These are phyloP conservation scores for Macrosteles quadrilineatus DNA, from an alignment of 1,140 invertebrate genomes.

Conservation along the genomic window DNA sequence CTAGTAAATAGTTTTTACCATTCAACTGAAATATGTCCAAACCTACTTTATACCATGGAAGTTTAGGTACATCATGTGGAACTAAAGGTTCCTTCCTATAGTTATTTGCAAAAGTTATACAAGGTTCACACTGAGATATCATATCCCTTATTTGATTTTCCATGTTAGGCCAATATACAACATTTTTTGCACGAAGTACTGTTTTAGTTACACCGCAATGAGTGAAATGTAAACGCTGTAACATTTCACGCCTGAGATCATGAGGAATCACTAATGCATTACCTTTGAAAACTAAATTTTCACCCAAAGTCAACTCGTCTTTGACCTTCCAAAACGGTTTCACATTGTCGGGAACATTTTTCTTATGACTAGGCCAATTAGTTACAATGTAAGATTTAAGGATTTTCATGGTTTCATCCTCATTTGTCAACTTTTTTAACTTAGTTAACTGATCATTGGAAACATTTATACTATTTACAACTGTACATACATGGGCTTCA, in stretches of 20 bases:
- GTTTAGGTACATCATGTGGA: slow-evolving; percentile 43
- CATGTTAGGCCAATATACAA: slow-evolving; percentile 32
- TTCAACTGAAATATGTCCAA: slow-evolving; percentile 46
- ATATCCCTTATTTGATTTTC: slow-evolving; percentile 10
- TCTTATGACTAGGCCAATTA: neutral
- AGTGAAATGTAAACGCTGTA: neutral
- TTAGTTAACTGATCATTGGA: neutral
- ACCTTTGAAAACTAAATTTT: neutral
- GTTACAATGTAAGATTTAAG: neutral
- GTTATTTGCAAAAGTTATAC: slow-evolving; percentile 28
- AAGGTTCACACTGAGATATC: slow-evolving; percentile 23
- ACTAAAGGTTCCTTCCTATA: slow-evolving; percentile 46
- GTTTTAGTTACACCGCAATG: slow-evolving; percentile 3
- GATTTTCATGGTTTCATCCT: no score
- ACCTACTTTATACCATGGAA: slow-evolving; percentile 46
- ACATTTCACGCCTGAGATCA: neutral
- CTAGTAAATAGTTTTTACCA: slow-evolving; percentile 45
- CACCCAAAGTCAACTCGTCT: neutral
- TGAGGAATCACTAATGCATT: neutral
- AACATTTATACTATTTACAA: neutral
- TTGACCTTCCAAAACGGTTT: neutral
- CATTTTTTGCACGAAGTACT: neutral
- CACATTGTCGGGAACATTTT: neutral
- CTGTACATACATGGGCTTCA: neutral
- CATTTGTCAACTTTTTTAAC: no score